Percentiles rank a stretch among this genome's conserved stretches.
Evolutionary conservation across 37 sponge, comb jelly and placozoan genomes (phyloP).

Genomic region (Mnemiopsis leidyi): DNA sequence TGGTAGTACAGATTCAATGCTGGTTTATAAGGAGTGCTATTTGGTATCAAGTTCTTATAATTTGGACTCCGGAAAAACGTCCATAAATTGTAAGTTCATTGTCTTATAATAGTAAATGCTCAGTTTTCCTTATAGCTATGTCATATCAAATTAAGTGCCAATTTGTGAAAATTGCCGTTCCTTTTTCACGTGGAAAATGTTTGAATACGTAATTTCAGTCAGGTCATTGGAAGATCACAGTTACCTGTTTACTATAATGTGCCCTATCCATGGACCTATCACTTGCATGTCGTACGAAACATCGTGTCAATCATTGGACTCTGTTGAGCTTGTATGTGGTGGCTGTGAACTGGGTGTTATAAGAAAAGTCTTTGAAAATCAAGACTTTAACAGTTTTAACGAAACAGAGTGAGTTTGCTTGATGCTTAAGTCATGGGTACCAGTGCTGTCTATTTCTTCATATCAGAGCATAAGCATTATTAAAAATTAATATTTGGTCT

Average conservation of each 20-base stretch:
- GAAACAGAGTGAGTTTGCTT: neutral
- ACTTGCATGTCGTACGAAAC: constrained; percentile 4
- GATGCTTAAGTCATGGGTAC: too few species aligned
- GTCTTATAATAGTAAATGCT: too few species aligned
- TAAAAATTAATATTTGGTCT: too few species aligned
- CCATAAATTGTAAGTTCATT: constrained; percentile 22
- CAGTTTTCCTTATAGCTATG: too few species aligned
- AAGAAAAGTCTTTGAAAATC: neutral
- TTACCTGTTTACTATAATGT: neutral
- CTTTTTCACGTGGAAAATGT: too few species aligned
- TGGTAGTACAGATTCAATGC: constrained; percentile 7
- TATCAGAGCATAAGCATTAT: too few species aligned
- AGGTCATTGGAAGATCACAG: neutral
- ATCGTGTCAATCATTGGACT: neutral
- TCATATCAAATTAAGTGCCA: too few species aligned
- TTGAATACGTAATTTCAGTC: too few species aligned
- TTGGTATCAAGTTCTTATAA: constrained; percentile 26
- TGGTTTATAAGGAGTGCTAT: neutral
- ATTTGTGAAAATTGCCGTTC: too few species aligned
- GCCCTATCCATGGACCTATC: neutral
- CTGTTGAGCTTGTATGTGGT: neutral
- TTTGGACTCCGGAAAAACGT: neutral
- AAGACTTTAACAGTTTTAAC: too few species aligned
- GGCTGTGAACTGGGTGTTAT: neutral
- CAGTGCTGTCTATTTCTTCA: too few species aligned